Conservation (phyloP, 2,113 vertebrate genomes). For the Amphiprion ocellaris region DNA sequence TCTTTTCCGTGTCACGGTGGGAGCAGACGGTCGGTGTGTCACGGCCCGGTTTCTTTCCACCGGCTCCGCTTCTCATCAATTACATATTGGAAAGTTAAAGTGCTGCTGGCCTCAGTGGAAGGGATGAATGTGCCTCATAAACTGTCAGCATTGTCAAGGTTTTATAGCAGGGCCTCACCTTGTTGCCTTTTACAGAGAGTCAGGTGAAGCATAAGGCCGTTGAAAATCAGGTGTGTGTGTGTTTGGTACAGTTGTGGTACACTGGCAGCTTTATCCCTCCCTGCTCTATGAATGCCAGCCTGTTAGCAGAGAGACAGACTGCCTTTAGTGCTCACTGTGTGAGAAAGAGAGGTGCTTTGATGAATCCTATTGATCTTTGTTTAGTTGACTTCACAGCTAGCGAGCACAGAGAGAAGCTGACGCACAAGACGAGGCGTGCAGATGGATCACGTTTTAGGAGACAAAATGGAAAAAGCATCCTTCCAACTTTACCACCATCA, state of each 20-base stretch:
- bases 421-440: not conserved
- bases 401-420: constrained; percentile 11
- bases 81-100: constrained; percentile 37
- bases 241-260: constrained; percentile 34
- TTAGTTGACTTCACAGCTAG: constrained; percentile 37
- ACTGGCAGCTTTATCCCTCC: constrained; percentile 63
- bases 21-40: not conserved
- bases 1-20: constrained; percentile 11
- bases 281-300: constrained; percentile 59
- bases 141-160: constrained; percentile 34
- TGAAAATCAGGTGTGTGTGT: constrained; percentile 43
- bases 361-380: constrained; percentile 52
- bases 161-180: constrained; percentile 22
- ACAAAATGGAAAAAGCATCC: not conserved
- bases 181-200: constrained; percentile 29
- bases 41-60: not conserved
- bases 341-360: constrained; percentile 49
- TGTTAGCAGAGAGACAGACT: constrained; percentile 63
- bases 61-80: constrained; percentile 11
- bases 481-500: not conserved
- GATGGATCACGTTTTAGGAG: constrained; percentile 22
- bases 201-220: constrained; percentile 11
- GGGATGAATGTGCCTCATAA: constrained; percentile 39
- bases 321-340: constrained; percentile 48
- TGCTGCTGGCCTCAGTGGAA: constrained; percentile 5